Conservation (phyloP, 2,888 invertebrate genomes). For the Zaprionus bogoriensis region DNA sequence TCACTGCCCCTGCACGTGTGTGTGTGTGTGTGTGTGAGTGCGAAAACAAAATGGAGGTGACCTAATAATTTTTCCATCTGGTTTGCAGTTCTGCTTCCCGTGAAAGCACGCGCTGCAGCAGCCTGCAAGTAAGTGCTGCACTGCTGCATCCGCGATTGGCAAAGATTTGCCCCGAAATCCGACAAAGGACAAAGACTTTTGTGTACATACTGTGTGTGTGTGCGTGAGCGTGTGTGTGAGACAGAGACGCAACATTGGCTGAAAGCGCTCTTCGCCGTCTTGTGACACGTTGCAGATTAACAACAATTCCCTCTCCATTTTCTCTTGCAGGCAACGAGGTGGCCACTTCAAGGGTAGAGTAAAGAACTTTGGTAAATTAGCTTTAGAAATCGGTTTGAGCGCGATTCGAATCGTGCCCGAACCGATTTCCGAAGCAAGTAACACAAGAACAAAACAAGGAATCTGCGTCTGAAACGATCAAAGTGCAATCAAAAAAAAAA, state of each 20-base stretch:
- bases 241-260: background rate
- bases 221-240: background rate
- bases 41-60: constrained; percentile 60
- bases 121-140: constrained; percentile 37
- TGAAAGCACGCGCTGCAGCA: constrained; percentile 7
- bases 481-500: background rate
- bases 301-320: background rate
- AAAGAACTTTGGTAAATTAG: constrained; percentile 14
- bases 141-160: background rate
- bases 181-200: background rate
- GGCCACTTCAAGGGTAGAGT: constrained; percentile 19
- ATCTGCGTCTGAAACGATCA: constrained; percentile 27
- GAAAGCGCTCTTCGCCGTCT: background rate
- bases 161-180: too few species aligned
- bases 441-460: background rate
- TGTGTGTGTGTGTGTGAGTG: constrained; percentile 19
- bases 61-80: constrained; percentile 23
- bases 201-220: background rate
- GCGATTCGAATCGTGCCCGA: constrained; percentile 9
- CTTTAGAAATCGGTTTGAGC: constrained; percentile 47
- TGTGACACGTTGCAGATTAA: constrained; percentile 39
- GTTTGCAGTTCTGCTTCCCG: constrained; percentile 27
- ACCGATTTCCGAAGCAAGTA: constrained; percentile 40
- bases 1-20: background rate
- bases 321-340: constrained; percentile 15